Evolutionary conservation across 2,113 vertebrate genomes (phyloP).

Genomic region (Anhinga rufa): DNA sequence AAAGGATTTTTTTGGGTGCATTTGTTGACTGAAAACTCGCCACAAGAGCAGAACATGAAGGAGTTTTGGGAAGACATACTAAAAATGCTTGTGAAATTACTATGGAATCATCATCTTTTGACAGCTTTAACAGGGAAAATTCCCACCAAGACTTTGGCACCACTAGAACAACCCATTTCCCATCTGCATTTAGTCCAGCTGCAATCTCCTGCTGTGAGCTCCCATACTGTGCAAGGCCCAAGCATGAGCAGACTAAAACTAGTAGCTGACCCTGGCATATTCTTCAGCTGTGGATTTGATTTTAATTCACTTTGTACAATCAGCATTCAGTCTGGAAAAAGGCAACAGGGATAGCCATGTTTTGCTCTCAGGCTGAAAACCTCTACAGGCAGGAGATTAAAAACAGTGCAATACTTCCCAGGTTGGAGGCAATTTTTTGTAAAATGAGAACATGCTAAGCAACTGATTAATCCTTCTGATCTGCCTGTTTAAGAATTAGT

Average conservation of each 20-base stretch:
- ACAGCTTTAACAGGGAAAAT: neutral
- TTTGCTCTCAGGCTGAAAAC: neutral
- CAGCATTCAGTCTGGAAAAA: neutral
- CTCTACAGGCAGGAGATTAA: neutral
- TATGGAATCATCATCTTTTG: neutral
- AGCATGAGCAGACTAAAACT: neutral
- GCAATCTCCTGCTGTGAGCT: neutral
- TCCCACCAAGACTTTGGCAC: neutral
- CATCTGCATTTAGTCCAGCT: neutral
- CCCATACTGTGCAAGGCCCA: neutral
- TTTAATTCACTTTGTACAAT: neutral
- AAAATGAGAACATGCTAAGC: neutral
- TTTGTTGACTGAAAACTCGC: neutral
- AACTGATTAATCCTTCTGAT: constrained; percentile 6
- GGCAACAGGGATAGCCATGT: neutral
- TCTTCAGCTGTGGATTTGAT: neutral
- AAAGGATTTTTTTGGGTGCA: neutral
- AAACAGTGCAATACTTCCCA: neutral
- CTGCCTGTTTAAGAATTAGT: neutral
- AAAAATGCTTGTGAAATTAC: neutral
- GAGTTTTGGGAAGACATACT: neutral
- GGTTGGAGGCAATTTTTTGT: neutral
- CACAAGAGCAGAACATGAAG: neutral
- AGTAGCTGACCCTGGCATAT: neutral
- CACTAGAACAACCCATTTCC: neutral